Evolutionary conservation across 2,888 invertebrate species (phyloP), one percentile per base, ranked within the genome.

Genomic region (Deroplatys truncata): DNA sequence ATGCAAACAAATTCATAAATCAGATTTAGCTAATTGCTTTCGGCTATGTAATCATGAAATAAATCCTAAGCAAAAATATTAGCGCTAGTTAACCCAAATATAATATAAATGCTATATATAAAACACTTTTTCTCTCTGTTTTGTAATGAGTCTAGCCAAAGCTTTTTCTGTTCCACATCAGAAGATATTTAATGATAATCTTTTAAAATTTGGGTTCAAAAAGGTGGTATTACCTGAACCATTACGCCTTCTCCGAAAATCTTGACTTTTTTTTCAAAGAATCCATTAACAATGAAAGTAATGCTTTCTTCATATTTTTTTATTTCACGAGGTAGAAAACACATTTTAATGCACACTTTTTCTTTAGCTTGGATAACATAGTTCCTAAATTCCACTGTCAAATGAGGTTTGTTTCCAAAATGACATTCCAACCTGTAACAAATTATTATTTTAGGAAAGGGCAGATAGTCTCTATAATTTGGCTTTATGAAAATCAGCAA

Each of bases 231-330:
- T 72, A 89, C 89, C 89, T 86, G 72, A 31, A 89, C 28, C 2
- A 89, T 91, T 28, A 94, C 93, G 20, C 95, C 96, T 94, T 95
- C 95, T 90, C 96, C 96, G 91, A 91, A 93, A 84, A 96, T 93
- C 31, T 92, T 93, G 28, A 96, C 93, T 91, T 94, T 94, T 92
- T 95, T 94, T 91, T 94, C 94, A 35, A 94, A 92, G 10, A 35
- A 28, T 9, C 95, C 95, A 92, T 96, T 95, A 0, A 95, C 93
- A 92, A 93, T 93, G 92, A 96, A 95, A 86, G 93, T 92, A 29
- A 96, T 91, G 84, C 93, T 94, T 85, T 95, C 94, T 90, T 93
- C 93, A 91, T 96, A 96, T 88, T 93, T 92, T 86, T 93, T 93
- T 13, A 94, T 93, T 92, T 94, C 94, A 89, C 94, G 93, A 0